Base-by-base conservation (phyloP, 2,797 vertebrate genomes). In the Fringilla coelebs region DNA sequence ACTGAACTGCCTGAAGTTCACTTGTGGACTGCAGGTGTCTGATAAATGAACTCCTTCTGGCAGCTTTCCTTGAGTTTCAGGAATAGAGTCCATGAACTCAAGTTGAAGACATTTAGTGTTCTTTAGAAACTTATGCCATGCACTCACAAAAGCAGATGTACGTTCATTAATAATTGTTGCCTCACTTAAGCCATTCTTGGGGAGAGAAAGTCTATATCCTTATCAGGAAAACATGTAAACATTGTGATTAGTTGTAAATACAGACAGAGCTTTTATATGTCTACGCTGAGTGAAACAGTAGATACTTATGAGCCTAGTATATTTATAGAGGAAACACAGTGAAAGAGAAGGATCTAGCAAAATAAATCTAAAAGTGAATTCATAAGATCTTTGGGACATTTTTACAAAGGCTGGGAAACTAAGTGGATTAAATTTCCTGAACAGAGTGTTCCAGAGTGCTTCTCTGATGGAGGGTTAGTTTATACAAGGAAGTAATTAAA, bases 81-180 rank as follows among this genome's bases (percentile, higher is more conserved):
- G 82, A 94, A 90, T 32, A 48, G 41, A 90, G 70, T 82, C 66
- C 75, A 28, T 93, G 89, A 86, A 90, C 67, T 61, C 48, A 85
- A 97, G 92, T n/a, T 97, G 94, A 96, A 97, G 94, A 95, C 51
- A 89, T 88, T 97, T 91, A 96, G 52, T 78, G 52, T 62, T 89
- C 93, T 90, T 84, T 94, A 96, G 95, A 96, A 97, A 76, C 79
- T 93, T 82, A 70, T 5, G 17, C 70, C 29, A 32, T 82, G 76
- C 34, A 61, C 57, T 97, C 70, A 40, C 71, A 96, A 90, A 94
- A 96, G 95, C 95, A 97, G 93, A 97, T 97, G 95, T 89, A 94
- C 85, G 68, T 96, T 92, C 94, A 96, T 97, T 97, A 98, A 96
- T 98, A 98, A 98, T 96, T 94, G 67, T 96, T 97, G 73, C 75